phyloP scores from a whole-genome alignment of 2,888 invertebrate genomes.

The Microctonus brassicae region DNA sequence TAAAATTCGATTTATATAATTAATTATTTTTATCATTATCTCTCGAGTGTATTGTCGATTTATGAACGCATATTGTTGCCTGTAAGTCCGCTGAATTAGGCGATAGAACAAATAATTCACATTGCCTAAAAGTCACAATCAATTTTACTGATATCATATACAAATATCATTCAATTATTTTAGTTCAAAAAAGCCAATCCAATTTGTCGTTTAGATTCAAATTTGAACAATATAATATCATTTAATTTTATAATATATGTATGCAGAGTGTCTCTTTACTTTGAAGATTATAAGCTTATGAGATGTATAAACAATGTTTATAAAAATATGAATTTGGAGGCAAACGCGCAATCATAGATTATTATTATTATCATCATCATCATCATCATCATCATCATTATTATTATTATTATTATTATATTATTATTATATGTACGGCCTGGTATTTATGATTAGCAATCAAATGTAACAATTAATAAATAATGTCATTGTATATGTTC shows the following conservation, averaged over 20 bases:
- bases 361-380: slow-evolving; percentile 44
- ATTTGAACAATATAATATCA: too few species aligned
- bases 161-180: slow-evolving; percentile 3
- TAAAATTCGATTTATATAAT: not conserved
- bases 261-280: slow-evolving; percentile 7
- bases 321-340: slow-evolving; percentile 69
- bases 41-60: slow-evolving; percentile 11
- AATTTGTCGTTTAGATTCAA: not conserved
- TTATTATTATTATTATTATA: slow-evolving; percentile 40
- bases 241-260: not conserved
- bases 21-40: slow-evolving; percentile 1
- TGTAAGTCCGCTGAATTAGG: not conserved
- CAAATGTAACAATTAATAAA: slow-evolving; percentile 33
- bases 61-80: not conserved
- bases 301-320: slow-evolving; percentile 65
- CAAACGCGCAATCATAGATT: slow-evolving; percentile 57
- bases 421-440: slow-evolving; percentile 49
- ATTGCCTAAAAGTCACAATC: not conserved
- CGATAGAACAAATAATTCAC: slow-evolving; percentile 4
- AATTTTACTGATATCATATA: not conserved
- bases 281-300: slow-evolving; percentile 42
- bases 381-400: too few species aligned
- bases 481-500: slow-evolving; percentile 27
- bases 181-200: not conserved
- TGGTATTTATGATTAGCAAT: slow-evolving; percentile 43